phyloP scores from a whole-genome alignment of 92 coral and sea anemone species.

The Galaxea fascicularis region DNA sequence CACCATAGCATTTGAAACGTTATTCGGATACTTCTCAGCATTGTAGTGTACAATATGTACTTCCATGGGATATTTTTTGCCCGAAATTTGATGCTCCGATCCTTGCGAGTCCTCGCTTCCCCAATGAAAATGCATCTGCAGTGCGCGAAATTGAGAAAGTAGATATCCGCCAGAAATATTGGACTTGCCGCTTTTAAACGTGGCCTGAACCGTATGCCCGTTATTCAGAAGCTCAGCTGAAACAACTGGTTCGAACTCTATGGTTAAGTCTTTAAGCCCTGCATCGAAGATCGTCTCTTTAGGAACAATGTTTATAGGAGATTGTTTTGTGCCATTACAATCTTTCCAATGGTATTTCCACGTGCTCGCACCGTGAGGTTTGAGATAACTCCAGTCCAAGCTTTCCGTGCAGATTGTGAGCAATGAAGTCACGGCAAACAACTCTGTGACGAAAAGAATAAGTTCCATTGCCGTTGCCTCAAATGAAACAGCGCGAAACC shows the following conservation, averaged over 20 bases:
- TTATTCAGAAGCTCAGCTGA: conserved; percentile 75
- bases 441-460: background rate
- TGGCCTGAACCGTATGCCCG: conserved; percentile 77
- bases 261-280: conserved; percentile 44
- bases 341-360: conserved; percentile 70
- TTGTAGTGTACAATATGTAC: conserved; percentile 84
- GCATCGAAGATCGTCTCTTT: conserved; percentile 68
- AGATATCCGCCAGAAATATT: conserved; percentile 77
- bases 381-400: conserved; percentile 56
- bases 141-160: conserved; percentile 50
- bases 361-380: conserved; percentile 61
- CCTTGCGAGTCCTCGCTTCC: conserved; percentile 74
- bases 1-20: conserved; percentile 41
- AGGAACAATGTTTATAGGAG: conserved; percentile 82
- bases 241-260: conserved; percentile 52
- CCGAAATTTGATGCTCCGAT: conserved; percentile 85
- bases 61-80: conserved; percentile 83
- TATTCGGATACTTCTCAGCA: conserved; percentile 61
- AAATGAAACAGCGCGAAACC: background rate
- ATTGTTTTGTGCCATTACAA: conserved; percentile 81
- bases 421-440: background rate
- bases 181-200: conserved; percentile 43
- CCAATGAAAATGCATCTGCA: conserved; percentile 88
- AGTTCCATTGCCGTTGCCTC: conserved; percentile 6
- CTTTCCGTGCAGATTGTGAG: background rate